Conservation (phyloP, 1,140 invertebrate genomes). For the Musca vetustissima region DNA sequence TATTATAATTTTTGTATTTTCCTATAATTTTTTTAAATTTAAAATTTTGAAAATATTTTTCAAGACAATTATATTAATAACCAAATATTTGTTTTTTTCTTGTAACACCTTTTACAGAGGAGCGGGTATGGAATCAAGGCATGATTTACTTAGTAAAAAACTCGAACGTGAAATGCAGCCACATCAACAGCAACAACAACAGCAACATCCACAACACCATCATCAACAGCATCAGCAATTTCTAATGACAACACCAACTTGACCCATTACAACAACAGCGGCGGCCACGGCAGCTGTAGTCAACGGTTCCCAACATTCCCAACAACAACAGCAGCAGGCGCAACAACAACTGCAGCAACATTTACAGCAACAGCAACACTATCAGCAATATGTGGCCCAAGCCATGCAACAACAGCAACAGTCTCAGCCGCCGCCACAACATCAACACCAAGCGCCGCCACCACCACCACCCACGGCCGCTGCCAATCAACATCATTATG, state of each 20-base stretch:
- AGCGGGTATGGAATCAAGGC: slow-evolving; percentile 57
- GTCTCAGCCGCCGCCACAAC: slow-evolving; percentile 32
- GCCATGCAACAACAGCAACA: slow-evolving; percentile 37
- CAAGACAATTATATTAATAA: not conserved
- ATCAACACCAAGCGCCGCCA: slow-evolving; percentile 35
- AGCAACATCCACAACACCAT: slow-evolving; percentile 36
- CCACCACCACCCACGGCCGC: slow-evolving; percentile 28
- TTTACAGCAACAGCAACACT: slow-evolving; percentile 43
- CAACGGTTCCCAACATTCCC: slow-evolving; percentile 36
- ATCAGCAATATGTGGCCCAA: slow-evolving; percentile 36
- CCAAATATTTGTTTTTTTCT: not conserved
- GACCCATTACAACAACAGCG: slow-evolving; percentile 46
- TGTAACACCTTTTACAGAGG: slow-evolving; percentile 43
- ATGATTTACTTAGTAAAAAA: slow-evolving; percentile 55
- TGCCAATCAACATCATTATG: slow-evolving; percentile 15
- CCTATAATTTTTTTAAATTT: not conserved
- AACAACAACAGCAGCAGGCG: slow-evolving; percentile 33
- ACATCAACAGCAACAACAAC: slow-evolving; percentile 35
- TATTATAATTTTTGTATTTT: too few species aligned
- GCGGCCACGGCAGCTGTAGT: slow-evolving; percentile 1
- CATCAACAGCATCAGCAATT: slow-evolving; percentile 53
- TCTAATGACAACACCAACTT: slow-evolving; percentile 55
- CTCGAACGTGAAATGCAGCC: slow-evolving; percentile 51
- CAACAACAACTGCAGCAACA: slow-evolving; percentile 33
- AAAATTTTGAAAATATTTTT: not conserved